These are phyloP conservation scores for Nyctibius bracteatus DNA, from an alignment of 2,113 vertebrate species.

Conservation along the genomic window DNA sequence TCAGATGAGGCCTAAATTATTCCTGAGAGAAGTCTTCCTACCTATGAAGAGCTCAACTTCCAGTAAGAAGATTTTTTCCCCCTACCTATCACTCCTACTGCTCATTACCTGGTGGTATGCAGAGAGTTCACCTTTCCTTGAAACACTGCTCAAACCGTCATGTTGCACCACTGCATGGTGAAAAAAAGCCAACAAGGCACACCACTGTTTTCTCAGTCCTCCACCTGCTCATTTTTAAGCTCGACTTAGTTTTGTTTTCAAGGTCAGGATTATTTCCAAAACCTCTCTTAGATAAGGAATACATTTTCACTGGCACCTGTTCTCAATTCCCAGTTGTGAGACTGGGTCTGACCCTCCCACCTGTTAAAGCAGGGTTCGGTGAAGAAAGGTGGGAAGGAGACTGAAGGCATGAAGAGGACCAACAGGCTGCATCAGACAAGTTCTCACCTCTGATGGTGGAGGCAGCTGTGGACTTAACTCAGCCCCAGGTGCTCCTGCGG, in stretches of 20 bases:
- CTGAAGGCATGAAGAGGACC: background rate
- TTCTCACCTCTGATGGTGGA: background rate
- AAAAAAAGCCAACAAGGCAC: background rate
- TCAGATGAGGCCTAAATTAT: background rate
- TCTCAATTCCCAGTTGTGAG: rapidly evolving
- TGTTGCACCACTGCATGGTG: rapidly evolving
- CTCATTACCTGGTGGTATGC: background rate
- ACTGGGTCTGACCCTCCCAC: background rate
- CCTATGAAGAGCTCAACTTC: background rate
- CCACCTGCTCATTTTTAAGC: background rate
- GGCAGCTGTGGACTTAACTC: background rate
- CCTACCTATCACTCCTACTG: background rate
- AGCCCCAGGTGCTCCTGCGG: background rate
- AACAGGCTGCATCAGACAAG: background rate
- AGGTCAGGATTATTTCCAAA: background rate
- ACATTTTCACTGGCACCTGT: background rate
- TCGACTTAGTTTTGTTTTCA: background rate
- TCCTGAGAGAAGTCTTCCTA: background rate
- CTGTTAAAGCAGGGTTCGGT: background rate
- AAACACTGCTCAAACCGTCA: background rate
- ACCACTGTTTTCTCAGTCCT: background rate
- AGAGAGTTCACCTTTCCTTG: background rate
- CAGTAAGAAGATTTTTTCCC: background rate
- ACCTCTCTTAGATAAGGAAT: background rate
- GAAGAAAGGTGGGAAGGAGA: background rate